Conservation (phyloP, 2,113 vertebrate species). For the Danionella cerebrum region DNA sequence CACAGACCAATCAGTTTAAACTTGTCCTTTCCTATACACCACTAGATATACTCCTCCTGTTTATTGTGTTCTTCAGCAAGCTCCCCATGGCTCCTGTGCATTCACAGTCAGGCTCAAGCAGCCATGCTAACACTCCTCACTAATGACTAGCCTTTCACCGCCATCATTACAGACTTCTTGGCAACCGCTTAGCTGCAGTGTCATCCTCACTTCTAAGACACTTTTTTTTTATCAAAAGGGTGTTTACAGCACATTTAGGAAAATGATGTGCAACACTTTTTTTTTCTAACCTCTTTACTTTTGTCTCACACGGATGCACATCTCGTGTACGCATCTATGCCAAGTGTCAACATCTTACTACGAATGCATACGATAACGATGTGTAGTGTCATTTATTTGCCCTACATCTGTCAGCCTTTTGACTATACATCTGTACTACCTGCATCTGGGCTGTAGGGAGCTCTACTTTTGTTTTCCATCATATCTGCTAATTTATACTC, state of each 20-base stretch:
- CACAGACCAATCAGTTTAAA: background rate
- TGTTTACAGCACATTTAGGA: constrained; percentile 25
- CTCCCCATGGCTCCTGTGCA: background rate
- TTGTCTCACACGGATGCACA: background rate
- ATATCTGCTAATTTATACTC: too few species aligned
- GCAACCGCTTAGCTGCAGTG: background rate
- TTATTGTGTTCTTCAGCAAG: background rate
- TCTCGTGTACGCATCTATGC: background rate
- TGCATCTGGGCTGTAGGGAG: too few species aligned
- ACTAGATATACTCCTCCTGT: background rate
- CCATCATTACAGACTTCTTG: background rate
- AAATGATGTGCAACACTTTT: constrained; percentile 25
- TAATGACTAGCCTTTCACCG: background rate
- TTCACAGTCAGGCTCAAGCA: background rate
- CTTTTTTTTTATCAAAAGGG: constrained; percentile 12
- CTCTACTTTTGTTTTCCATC: too few species aligned
- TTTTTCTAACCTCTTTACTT: constrained; percentile 25
- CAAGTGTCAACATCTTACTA: background rate
- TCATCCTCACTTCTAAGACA: constrained; percentile 6
- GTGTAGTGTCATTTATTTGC: too few species aligned
- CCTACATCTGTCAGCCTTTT: too few species aligned
- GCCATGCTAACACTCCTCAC: background rate
- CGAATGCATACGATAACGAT: too few species aligned
- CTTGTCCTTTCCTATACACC: background rate
- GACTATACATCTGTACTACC: too few species aligned